Evolutionary conservation across 2,888 invertebrate genomes (phyloP).

Genomic region (Rosalia funebris): DNA sequence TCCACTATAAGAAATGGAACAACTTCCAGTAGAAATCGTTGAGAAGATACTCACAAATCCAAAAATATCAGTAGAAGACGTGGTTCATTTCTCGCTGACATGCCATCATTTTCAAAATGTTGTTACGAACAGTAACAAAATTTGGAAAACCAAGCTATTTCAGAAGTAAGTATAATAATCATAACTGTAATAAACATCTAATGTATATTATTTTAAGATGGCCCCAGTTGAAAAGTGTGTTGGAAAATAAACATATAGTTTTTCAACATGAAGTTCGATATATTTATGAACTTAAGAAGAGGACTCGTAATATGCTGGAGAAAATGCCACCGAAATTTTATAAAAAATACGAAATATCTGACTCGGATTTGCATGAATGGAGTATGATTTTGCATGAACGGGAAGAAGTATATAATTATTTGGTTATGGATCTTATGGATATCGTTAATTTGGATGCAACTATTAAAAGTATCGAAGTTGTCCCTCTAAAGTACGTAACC

Average conservation of each 20-base stretch:
- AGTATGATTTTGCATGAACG: slow-evolving; percentile 60
- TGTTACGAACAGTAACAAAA: slow-evolving; percentile 63
- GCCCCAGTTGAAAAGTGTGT: slow-evolving; percentile 60
- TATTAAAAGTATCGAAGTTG: slow-evolving; percentile 56
- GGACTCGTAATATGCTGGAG: slow-evolving; percentile 58
- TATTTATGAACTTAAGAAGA: slow-evolving; percentile 55
- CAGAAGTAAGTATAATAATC: slow-evolving; percentile 60
- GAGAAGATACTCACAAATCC: slow-evolving; percentile 55
- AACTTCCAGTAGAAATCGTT: slow-evolving; percentile 58
- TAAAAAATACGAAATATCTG: slow-evolving; percentile 63
- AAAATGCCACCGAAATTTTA: slow-evolving; percentile 65
- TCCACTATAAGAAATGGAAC: slow-evolving; percentile 48
- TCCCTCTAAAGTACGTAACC: slow-evolving; percentile 57
- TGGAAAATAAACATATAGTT: slow-evolving; percentile 53
- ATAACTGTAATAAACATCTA: not conserved
- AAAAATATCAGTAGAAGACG: slow-evolving; percentile 60
- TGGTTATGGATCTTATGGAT: slow-evolving; percentile 62
- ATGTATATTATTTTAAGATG: slow-evolving; percentile 55
- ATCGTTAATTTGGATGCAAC: slow-evolving; percentile 51
- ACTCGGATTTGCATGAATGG: slow-evolving; percentile 64
- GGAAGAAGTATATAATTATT: slow-evolving; percentile 63
- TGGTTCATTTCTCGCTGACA: slow-evolving; percentile 66
- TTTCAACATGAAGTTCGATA: slow-evolving; percentile 62
- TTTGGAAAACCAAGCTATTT: slow-evolving; percentile 65
- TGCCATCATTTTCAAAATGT: slow-evolving; percentile 66